Conservation (phyloP, 2,797 vertebrate species). For the Tarsius wallacei region DNA sequence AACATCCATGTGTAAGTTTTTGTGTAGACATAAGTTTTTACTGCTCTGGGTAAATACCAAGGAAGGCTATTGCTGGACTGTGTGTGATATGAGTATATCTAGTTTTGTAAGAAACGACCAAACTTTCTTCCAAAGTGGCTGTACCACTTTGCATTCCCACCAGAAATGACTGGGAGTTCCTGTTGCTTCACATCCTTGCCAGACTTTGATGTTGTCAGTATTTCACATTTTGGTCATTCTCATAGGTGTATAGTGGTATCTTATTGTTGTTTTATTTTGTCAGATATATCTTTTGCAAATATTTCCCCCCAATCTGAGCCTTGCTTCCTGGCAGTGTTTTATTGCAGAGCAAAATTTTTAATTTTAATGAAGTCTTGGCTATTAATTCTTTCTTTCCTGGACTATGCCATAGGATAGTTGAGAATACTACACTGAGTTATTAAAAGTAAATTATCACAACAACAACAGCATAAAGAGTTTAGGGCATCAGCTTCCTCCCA, state of each 20-base stretch:
- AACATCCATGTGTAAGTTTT: not conserved
- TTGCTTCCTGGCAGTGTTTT: not conserved
- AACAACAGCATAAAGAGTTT: constrained; percentile 4
- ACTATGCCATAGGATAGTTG: not conserved
- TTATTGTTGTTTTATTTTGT: not conserved
- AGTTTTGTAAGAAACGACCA: not conserved
- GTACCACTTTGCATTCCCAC: not conserved
- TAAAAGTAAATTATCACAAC: not conserved
- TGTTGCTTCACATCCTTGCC: not conserved
- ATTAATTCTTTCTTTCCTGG: not conserved
- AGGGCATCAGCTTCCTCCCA: not conserved
- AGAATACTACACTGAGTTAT: not conserved
- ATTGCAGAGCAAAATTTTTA: not conserved
- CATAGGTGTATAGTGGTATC: not conserved
- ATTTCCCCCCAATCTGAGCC: not conserved
- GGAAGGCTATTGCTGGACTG: not conserved
- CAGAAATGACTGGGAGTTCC: not conserved
- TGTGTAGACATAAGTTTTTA: not conserved
- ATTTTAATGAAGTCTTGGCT: not conserved
- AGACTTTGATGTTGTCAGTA: not conserved
- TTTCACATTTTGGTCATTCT: not conserved
- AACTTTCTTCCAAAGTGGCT: not conserved
- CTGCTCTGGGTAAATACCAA: not conserved
- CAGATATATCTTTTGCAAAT: not conserved
- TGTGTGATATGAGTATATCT: not conserved